A percentile compares a stretch with the other conserved stretches of the same genome.
Evolutionary conservation across 2,113 vertebrate genomes (phyloP).

Genomic region (Prunella fulvescens): DNA sequence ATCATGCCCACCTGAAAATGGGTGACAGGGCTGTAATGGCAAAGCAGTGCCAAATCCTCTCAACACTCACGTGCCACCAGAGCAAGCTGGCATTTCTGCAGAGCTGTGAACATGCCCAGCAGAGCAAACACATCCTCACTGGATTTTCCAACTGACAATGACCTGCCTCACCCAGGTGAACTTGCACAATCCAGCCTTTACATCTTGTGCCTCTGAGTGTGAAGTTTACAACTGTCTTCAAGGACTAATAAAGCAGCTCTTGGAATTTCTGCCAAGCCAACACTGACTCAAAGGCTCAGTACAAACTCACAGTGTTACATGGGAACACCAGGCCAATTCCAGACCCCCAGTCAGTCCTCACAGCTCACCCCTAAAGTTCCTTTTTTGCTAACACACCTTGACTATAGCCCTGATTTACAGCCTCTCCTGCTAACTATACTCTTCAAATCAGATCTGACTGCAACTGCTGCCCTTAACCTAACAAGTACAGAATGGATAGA

Average conservation of each 20-base stretch:
- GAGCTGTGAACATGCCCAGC: neutral
- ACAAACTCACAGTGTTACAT: neutral
- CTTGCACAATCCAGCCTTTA: neutral
- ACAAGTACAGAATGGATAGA: neutral
- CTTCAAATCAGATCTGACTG: neutral
- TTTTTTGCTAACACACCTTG: neutral
- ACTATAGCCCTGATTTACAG: neutral
- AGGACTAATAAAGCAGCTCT: neutral
- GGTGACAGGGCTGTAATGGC: neutral
- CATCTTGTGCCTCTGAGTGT: neutral
- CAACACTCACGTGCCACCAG: neutral
- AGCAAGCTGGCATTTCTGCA: neutral
- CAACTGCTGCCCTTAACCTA: neutral
- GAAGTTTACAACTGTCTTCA: neutral
- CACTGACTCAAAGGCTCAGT: neutral
- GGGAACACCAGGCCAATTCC: neutral
- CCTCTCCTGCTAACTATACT: neutral
- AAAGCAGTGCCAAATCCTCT: neutral
- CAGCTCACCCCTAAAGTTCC: neutral
- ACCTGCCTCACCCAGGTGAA: fast-evolving
- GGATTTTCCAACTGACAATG: neutral
- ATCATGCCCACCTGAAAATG: fast-evolving
- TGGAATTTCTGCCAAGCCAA: neutral
- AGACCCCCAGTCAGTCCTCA: neutral
- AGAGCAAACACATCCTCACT: neutral